A percentile compares a stretch with the other conserved stretches of the same genome.
phyloP scores from a whole-genome alignment of 1,140 invertebrate genomes.

The Solenopsis invicta region DNA sequence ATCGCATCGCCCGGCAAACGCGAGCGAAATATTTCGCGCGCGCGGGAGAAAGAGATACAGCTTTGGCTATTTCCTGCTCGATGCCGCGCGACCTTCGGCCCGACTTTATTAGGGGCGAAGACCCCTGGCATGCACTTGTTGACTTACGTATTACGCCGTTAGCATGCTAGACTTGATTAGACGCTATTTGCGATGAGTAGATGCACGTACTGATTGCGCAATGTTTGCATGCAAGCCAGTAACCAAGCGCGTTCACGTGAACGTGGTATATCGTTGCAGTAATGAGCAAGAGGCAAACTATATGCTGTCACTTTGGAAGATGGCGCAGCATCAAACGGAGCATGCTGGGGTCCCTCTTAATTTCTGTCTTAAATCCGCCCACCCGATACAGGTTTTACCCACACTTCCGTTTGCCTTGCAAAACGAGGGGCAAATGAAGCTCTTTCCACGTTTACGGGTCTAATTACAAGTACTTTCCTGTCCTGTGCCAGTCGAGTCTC shows the following conservation, averaged over 20 bases:
- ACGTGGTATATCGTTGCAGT: slow-evolving; percentile 43
- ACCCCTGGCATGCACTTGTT: neutral
- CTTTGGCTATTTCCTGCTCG: neutral
- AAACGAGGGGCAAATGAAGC: slow-evolving; percentile 72
- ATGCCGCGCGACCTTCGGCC: neutral
- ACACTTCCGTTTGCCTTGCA: neutral
- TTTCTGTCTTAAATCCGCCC: slow-evolving; percentile 57
- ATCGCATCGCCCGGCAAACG: slow-evolving; percentile 15
- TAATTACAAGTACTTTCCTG: slow-evolving; percentile 67
- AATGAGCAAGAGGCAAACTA: slow-evolving; percentile 16
- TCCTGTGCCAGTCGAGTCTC: neutral
- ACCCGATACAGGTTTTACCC: slow-evolving; percentile 20
- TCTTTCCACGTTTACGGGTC: slow-evolving; percentile 63
- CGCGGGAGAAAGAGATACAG: neutral
- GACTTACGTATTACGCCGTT: slow-evolving; percentile 22
- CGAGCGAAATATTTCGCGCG: slow-evolving; percentile 26
- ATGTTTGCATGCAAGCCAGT: slow-evolving; percentile 55
- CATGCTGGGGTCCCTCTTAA: slow-evolving; percentile 53
- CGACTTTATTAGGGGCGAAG: slow-evolving; percentile 24
- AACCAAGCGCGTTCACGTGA: slow-evolving; percentile 31
- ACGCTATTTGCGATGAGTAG: slow-evolving; percentile 42
- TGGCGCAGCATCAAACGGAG: neutral
- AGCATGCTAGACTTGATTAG: slow-evolving; percentile 38
- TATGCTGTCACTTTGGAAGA: slow-evolving; percentile 10
- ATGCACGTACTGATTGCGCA: slow-evolving; percentile 31